These are phyloP conservation scores for Biston stratarius DNA, from an alignment of 2,888 invertebrate genomes.

Conservation along the genomic window DNA sequence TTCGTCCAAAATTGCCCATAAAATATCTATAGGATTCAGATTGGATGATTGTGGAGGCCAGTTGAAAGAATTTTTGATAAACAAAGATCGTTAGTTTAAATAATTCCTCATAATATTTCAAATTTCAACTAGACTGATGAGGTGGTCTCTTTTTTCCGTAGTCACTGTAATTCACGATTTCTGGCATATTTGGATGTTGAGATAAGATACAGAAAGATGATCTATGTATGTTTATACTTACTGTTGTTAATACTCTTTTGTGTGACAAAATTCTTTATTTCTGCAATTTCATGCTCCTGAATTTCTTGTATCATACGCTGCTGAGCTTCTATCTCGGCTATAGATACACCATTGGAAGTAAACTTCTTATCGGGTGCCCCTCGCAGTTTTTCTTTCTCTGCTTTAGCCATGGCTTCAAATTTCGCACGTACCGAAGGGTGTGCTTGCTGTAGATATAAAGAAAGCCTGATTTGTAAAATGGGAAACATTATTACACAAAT, in stretches of 20 bases:
- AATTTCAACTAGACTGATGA: too few species aligned
- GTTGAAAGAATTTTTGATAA: too few species aligned
- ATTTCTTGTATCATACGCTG: conserved; percentile 57
- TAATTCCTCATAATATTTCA: too few species aligned
- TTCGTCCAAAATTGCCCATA: too few species aligned
- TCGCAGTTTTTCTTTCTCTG: conserved; percentile 57
- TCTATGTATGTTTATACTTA: conserved; percentile 46
- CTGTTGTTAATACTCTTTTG: conserved; percentile 60
- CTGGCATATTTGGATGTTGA: neutral
- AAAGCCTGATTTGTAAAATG: neutral
- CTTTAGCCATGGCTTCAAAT: conserved; percentile 65
- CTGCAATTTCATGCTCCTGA: conserved; percentile 58
- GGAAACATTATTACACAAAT: neutral
- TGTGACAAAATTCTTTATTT: conserved; percentile 68
- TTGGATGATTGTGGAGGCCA: too few species aligned
- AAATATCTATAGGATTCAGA: too few species aligned
- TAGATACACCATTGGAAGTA: conserved; percentile 65
- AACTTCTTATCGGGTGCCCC: conserved; percentile 56
- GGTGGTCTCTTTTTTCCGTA: too few species aligned
- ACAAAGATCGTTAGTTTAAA: too few species aligned
- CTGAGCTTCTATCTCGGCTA: conserved; percentile 59
- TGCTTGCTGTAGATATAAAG: conserved; percentile 52
- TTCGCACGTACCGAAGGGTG: conserved; percentile 54
- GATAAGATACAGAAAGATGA: neutral
- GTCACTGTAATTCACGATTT: too few species aligned